Evolutionary conservation across 2,113 vertebrate species (phyloP), one percentile per base, ranked within the genome.

Genomic region (Bos indicus): DNA sequence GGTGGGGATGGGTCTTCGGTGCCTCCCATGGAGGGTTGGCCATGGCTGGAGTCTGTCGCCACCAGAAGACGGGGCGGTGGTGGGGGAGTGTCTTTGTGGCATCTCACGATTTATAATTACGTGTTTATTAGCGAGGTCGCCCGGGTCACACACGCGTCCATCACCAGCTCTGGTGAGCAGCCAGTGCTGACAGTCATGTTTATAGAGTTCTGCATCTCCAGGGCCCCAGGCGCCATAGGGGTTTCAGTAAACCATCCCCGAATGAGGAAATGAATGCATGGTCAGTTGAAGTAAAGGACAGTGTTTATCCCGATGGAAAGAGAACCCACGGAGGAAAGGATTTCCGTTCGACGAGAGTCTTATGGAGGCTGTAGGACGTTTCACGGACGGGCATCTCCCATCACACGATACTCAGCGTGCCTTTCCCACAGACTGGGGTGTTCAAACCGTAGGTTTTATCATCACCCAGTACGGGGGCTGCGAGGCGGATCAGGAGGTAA

Each of bases 141-240:
- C 13, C 0, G 7, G 4, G 10, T 14, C 4, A 25, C 5, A 1
- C 7, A 2, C 1, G 0, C 0, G 8, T 23, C 43, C 6, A 5
- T 10, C 1, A 6, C 25, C 8, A 1, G 46, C 33, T 2, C 12
- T 8, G 1, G 54, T 1, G 5, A 33, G 62, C 9, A 36, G 21
- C 51, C 0, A 10, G 7, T 46, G 30, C 56, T 5, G 33, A 23
- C 16, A 4, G 6, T 14, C 12, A 7, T 0, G 16, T 83, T 52
- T 52, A 11, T 19, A 25, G 67, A 51, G 77, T 25, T 17, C 3
- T 15, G 43, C 1, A 0, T 26, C 48, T 15, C 21, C 28, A 15
- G 25, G 1, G 23, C 48, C 85, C 30, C 26, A 4, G 6, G 26
- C 28, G 9, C 51, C 5, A 3, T 7, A 10, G 74, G 51, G 23